Evolutionary conservation across 2,888 invertebrate genomes (phyloP), one percentile per base, ranked within the genome.

Genomic region (Heliothis peltigera): DNA sequence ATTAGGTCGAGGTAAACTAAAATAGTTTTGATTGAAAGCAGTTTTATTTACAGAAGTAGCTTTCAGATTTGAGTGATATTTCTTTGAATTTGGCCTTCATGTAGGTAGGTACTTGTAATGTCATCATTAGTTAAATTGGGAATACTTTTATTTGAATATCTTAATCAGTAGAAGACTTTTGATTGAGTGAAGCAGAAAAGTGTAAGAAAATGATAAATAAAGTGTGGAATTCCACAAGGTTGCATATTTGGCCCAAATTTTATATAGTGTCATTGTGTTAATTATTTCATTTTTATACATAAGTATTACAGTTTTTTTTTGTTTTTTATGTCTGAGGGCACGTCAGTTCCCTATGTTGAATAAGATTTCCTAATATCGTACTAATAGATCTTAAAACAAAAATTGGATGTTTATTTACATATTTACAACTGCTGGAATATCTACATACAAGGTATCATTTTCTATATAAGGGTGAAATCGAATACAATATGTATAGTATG

Each of bases 1-100:
- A 71, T 70, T 61, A 52, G 80, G 82, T 78, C 82, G 80, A 73
- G 82, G 75, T 66, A 39, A 68, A 60, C 65, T 55, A 64, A 71
- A 79, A 66, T 43, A 35, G 43, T 47, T 74, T 69, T 70, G 63
- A 68, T 73, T 54, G 56, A 66, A 73, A 8, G 28, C 22, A 51
- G 21, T 63, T 52, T 52, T 17, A 17, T 64, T 60, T 47, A 15
- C 10, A 12, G 32, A 55, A 21, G 46, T 48, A 58, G 57, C 22
- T 57, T 8, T 71, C 32, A 39, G 18, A 1, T 25, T n/a, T 57
- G 18, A 51, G 15, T 10, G 10, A 32, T 18, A 28, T 52, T 66
- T 22, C 6, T 44, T 39, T 35, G 8, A 12, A 8, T 32, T 46
- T 49, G n/a, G 1, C 28, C 32, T 48, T 70, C 19, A 21, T 25